Base-by-base conservation (phyloP, 2,888 invertebrate genomes). In the Xanthia icteritia region DNA sequence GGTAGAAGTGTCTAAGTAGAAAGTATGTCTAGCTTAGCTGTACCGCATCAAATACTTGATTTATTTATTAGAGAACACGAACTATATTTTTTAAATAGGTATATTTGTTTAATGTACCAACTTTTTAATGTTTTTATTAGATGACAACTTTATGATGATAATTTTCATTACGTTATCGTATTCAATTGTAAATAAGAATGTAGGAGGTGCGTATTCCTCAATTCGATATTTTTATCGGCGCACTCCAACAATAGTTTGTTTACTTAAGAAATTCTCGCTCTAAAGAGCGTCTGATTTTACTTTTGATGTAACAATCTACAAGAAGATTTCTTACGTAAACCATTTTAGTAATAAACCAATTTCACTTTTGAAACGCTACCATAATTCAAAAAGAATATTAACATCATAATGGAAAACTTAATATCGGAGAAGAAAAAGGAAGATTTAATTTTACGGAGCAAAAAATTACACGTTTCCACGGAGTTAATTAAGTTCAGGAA, bases 401-500 rank as follows among this genome's bases (percentile, higher is more conserved):
- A 68, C 67, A 82, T 79, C 45, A 56, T 73, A 79, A 79, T 84
- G 71, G 73, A 79, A 76, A 74, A 65, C 27, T 73, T 85, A 73
- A 79, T 76, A 81, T 67, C 58, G 15, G 48, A 8, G 58, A 56
- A 63, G 63, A 73, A 83, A 80, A 73, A 67, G 9, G 69, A 72
- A 75, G 63, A 77, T 84, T 81, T 66, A 60, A 81, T 83, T 77
- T 69, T 58, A 73, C 64, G 48, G 20, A 69, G 61, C 64, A 77
- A 84, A 78, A 75, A 73, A 71, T 51, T 66, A 63, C 65, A 73
- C 68, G 73, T 73, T 83, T 72, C 71, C 23, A n/a, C 66, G 17
- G 63, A 70, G 82, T 73, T 84, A 78, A 84, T 83, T 77, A 83
- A 83, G 72, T 66, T 81, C 65, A 68, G 54, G 61, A 81, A 81